Percentiles rank a stretch among this genome's conserved stretches.
Evolutionary conservation across 2,888 invertebrate species (phyloP).

Genomic region (Brenthis daphne): DNA sequence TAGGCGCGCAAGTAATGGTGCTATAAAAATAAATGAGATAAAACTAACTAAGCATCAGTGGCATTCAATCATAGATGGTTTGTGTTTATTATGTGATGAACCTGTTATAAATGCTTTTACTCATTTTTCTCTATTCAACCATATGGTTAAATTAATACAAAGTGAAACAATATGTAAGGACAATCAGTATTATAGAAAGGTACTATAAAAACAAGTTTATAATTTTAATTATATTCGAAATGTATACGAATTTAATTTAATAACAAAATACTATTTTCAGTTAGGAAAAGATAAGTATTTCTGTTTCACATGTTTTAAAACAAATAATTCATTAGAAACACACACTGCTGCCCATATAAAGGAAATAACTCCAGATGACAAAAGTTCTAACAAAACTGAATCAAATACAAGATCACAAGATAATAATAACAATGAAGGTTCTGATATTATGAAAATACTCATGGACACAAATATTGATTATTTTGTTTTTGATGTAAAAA

Average conservation of each 20-base stretch:
- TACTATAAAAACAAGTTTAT: not conserved
- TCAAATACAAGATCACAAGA: not conserved
- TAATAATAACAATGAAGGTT: slow-evolving; percentile 31
- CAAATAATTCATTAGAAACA: slow-evolving; percentile 45
- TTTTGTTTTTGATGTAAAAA: slow-evolving; percentile 47
- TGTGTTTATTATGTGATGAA: slow-evolving; percentile 53
- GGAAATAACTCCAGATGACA: not conserved
- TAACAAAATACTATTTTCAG: slow-evolving; percentile 47
- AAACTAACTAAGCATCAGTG: slow-evolving; percentile 51
- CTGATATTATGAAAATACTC: slow-evolving; percentile 36
- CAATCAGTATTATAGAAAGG: slow-evolving; percentile 29
- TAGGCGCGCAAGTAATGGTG: slow-evolving; percentile 39
- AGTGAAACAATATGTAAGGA: slow-evolving; percentile 39
- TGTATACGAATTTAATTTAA: too few species aligned
- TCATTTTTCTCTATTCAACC: slow-evolving; percentile 48
- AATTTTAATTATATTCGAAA: too few species aligned
- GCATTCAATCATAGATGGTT: slow-evolving; percentile 52
- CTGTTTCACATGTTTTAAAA: slow-evolving; percentile 58
- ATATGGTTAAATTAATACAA: slow-evolving; percentile 54
- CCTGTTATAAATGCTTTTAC: slow-evolving; percentile 36
- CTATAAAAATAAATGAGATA: slow-evolving; percentile 46
- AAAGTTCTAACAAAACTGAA: not conserved
- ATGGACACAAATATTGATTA: slow-evolving; percentile 43
- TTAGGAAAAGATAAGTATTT: slow-evolving; percentile 48
- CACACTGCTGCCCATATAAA: slow-evolving; percentile 8